Conservation (phyloP, 2,113 vertebrate species). For the Oryctolagus cuniculus region mOryCun1.1 NC_091442.1:3756501-3757000, state of each 20-base stretch:
- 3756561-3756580: slow-evolving; percentile 65
- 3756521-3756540: slow-evolving; percentile 17
- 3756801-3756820: background rate
- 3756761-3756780: slow-evolving; percentile 72
- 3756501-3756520: background rate
- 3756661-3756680: slow-evolving; percentile 96
- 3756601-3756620: slow-evolving; percentile 15
- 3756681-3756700: slow-evolving; percentile 99
- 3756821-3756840: background rate
- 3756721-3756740: slow-evolving; percentile 99
- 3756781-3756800: background rate
- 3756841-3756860: background rate
- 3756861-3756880: background rate
- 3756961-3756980: background rate
- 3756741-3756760: slow-evolving; percentile 90
- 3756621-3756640: slow-evolving; percentile 93
- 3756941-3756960: fast-evolving
- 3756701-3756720: slow-evolving; percentile 99
- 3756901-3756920: too few species aligned
- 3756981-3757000: background rate
- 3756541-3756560: background rate
- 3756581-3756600: background rate
- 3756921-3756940: background rate
- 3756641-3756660: slow-evolving; percentile 99
- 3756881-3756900: background rate